A percentile compares a stretch with the other conserved stretches of the same genome.
These are phyloP conservation scores for Rhyacophila brunnea DNA, from an alignment of 1,140 invertebrate species.

Conservation along the genomic window DNA sequence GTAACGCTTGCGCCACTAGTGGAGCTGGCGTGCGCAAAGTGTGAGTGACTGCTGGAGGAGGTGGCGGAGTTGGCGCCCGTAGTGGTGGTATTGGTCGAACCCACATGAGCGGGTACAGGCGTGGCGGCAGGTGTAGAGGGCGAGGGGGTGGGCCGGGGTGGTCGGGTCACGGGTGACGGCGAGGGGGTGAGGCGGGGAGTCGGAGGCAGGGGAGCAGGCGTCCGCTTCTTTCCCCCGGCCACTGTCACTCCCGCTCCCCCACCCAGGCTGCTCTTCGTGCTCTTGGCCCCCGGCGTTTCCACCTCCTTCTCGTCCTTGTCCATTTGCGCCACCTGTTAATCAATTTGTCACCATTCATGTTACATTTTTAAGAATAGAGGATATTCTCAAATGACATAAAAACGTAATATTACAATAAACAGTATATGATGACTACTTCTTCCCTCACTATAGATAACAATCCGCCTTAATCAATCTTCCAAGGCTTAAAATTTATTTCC, in stretches of 20 bases:
- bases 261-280: constrained; percentile 46
- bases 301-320: constrained; percentile 86
- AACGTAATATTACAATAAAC: too few relatives aligned
- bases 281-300: constrained; percentile 70
- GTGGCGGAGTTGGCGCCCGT: constrained; percentile 44
- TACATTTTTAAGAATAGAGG: too few relatives aligned
- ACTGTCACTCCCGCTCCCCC: constrained; percentile 41
- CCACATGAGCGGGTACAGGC: constrained; percentile 43
- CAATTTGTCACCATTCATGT: too few relatives aligned
- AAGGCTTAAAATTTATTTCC: too few relatives aligned
- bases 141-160: constrained; percentile 7
- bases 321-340: constrained; percentile 87
- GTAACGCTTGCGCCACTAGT: constrained; percentile 37
- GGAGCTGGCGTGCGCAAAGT: constrained; percentile 35
- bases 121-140: constrained; percentile 36
- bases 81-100: constrained; percentile 55
- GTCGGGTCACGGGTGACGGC: constrained; percentile 16
- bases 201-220: constrained; percentile 34
- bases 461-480: too few relatives aligned
- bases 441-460: too few relatives aligned
- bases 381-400: too few relatives aligned
- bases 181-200: constrained; percentile 30
- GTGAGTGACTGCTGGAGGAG: constrained; percentile 28
- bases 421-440: too few relatives aligned
- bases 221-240: constrained; percentile 45